Evolutionary conservation across 2,888 invertebrate genomes (phyloP).

Genomic region (Nowickia ferox): DNA sequence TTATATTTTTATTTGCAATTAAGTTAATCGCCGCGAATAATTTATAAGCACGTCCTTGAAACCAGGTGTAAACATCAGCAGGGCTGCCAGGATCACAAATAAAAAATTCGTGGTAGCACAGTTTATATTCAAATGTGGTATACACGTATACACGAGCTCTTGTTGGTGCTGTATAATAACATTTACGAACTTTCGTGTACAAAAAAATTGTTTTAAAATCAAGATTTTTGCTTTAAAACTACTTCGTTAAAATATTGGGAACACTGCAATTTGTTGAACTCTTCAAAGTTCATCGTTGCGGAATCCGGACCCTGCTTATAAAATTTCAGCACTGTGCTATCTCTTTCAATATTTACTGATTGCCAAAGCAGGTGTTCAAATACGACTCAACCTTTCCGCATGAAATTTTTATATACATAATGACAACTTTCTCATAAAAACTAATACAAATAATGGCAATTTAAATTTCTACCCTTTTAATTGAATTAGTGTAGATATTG

Average conservation of each 20-base stretch:
- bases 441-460: no score
- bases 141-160: no score
- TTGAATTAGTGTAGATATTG: no score
- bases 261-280: no score
- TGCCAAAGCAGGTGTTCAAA: neutral
- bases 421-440: constrained; percentile 1
- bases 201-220: no score
- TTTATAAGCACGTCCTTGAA: neutral
- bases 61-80: neutral
- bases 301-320: no score
- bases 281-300: no score
- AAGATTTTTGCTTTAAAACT: no score
- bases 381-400: neutral
- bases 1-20: neutral
- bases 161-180: no score
- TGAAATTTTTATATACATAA: neutral
- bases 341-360: neutral
- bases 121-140: neutral
- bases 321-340: neutral
- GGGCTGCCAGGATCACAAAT: neutral
- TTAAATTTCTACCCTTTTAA: no score
- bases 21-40: neutral
- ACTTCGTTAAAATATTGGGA: no score
- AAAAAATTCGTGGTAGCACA: neutral
- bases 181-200: no score